These are phyloP conservation scores for Micronisus gabar DNA, from an alignment of 2,113 vertebrate species.

Conservation along the genomic window DNA sequence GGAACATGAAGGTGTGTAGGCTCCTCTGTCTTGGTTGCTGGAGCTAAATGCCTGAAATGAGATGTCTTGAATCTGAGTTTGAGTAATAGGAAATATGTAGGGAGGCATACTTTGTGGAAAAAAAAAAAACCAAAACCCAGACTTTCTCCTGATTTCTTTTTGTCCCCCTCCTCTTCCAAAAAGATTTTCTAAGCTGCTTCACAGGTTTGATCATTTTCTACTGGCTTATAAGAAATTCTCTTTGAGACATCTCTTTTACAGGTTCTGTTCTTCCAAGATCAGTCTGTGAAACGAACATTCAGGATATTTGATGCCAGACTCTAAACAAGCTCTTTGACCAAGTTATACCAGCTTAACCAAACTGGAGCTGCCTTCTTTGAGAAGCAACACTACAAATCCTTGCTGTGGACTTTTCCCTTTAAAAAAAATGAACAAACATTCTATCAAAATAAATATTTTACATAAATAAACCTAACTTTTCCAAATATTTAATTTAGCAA, in stretches of 20 bases:
- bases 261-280: not conserved
- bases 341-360: not conserved
- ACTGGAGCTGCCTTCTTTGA: not conserved
- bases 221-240: not conserved
- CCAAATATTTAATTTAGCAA: not conserved
- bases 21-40: not conserved
- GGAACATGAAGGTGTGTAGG: not conserved
- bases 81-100: not conserved
- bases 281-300: not conserved
- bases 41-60: not conserved
- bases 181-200: not conserved
- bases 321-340: not conserved
- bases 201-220: not conserved
- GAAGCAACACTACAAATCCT: not conserved
- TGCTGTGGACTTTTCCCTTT: not conserved
- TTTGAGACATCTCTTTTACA: not conserved
- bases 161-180: not conserved
- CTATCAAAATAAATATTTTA: not conserved
- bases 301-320: not conserved
- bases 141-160: not conserved
- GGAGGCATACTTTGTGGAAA: not conserved
- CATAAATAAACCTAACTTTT: not conserved
- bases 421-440: not conserved
- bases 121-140: too few relatives aligned
- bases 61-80: not conserved